Conservation (phyloP, 2,797 vertebrate genomes). For the Microtus californicus region DNA sequence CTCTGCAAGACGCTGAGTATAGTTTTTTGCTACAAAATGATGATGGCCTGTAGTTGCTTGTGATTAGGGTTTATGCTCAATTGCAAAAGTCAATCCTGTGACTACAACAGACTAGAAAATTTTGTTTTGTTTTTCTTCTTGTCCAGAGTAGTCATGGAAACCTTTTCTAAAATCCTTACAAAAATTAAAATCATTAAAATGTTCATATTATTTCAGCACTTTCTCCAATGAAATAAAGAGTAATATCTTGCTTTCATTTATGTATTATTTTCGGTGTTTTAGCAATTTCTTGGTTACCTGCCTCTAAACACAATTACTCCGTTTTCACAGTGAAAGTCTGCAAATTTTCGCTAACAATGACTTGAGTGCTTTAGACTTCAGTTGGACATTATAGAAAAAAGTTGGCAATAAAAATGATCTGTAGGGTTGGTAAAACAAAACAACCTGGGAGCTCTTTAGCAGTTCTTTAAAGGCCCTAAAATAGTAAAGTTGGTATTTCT, state of each 20-base stretch:
- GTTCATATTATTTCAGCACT: background rate
- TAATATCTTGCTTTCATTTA: background rate
- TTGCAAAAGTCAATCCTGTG: background rate
- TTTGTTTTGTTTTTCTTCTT: background rate
- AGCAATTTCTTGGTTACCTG: background rate
- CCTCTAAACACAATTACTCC: background rate
- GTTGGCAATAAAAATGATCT: background rate
- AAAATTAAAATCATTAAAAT: constrained; percentile 9
- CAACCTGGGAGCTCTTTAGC: background rate
- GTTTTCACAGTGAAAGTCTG: background rate
- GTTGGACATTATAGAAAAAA: background rate
- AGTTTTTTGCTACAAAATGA: background rate
- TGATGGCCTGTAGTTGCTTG: background rate
- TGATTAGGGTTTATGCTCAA: background rate
- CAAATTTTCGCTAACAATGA: background rate
- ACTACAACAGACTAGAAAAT: background rate
- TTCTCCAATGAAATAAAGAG: background rate
- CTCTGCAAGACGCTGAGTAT: background rate
- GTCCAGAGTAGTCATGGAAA: background rate
- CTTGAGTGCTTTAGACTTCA: background rate
- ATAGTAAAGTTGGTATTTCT: background rate
- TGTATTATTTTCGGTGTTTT: background rate
- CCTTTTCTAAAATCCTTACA: background rate
- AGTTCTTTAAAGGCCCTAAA: background rate
- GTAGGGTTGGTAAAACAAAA: background rate